Evolutionary conservation across 2,797 vertebrate species (phyloP), one percentile per base, ranked within the genome.

Genomic region (Epinephelus coioides): DNA sequence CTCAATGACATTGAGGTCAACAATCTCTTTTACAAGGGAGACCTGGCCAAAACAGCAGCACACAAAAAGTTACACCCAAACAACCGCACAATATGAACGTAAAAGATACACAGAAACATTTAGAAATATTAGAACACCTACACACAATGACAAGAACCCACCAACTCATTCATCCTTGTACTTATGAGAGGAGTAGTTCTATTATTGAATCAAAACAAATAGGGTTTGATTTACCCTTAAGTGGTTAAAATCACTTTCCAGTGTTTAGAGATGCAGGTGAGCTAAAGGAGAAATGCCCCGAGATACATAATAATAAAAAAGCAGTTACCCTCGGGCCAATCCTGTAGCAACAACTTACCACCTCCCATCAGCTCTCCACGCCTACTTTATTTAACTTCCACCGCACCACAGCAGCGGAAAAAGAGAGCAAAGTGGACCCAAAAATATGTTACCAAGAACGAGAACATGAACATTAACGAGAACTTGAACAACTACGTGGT

Each of bases 321-420:
- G 70, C 51, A 17, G 51, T 2, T 66, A 1, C 7, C 18, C 27
- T 49, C 1, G 4, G 44, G 73, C 80, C 79, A 82, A 81, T 85
- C 78, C 38, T 40, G 54, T 44, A 80, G 76, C 69, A 74, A 1
- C 9, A 34, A 3, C 49, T 59, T 73, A 63, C 79, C 50, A 47
- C 82, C 86, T 56, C 50, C 62, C 77, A 12, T 30, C 49, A 30
- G 55, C 40, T 43, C 53, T 56, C 50, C 74, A 82, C 77, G 1
- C 84, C 81, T 77, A 69, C 50, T 68, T 63, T 2, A 34, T 62
- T 61, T 78, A 21, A 8, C 23, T 14, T 21, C 55, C n/a, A 69
- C 47, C 8, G 17, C 13, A 61, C n/a, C 19, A 19, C 27, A 73
- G 18, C 11, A 51, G 25, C 2, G 27, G 57, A n/a, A 30, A 55